Conservation (phyloP, 2,888 invertebrate genomes). For the Hydrotaea diabolus region DNA sequence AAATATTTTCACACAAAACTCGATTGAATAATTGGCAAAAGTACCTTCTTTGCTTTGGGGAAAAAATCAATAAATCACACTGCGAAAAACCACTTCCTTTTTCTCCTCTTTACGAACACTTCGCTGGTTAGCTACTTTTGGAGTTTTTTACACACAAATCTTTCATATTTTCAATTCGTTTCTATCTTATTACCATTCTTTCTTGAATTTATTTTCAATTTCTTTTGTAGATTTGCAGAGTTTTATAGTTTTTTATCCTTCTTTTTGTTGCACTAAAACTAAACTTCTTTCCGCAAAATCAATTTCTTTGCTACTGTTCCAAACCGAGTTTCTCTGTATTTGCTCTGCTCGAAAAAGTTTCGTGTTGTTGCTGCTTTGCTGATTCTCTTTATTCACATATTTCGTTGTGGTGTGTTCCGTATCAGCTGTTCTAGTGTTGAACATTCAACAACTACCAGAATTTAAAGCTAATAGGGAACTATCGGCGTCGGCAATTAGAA, state of each 20-base stretch:
- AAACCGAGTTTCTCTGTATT: background rate
- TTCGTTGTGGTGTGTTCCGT: no score
- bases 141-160: background rate
- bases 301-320: constrained; percentile 43
- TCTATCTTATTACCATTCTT: constrained; percentile 9
- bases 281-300: constrained; percentile 56
- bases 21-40: constrained; percentile 29
- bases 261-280: background rate
- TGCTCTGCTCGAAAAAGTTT: no score
- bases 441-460: no score
- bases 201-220: background rate
- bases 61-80: constrained; percentile 69
- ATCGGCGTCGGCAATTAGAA: no score
- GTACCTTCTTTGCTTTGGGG: constrained; percentile 23
- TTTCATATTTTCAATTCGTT: background rate
- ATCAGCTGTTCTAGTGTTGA: no score
- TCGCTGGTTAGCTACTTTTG: constrained; percentile 17
- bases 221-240: no score
- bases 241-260: background rate
- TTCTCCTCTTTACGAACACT: constrained; percentile 28
- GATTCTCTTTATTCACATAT: no score
- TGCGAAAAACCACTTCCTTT: constrained; percentile 49
- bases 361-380: no score
- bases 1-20: background rate
- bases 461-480: no score